Evolutionary conservation across 2,113 vertebrate species (phyloP), one percentile per base, ranked within the genome.

Genomic region (Alosa alosa): DNA sequence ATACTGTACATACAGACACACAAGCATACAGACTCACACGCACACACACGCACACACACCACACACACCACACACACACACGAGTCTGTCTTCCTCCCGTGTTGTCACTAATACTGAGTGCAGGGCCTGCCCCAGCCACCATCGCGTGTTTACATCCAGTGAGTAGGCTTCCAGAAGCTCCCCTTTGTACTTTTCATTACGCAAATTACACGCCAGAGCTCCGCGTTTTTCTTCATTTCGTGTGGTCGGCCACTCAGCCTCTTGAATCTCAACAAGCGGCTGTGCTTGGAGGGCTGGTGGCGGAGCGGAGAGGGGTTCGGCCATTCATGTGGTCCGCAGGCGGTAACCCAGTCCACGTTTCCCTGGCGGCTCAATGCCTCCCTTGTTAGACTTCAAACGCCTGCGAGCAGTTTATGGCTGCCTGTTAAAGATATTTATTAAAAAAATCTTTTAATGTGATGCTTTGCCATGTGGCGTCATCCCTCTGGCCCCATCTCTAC

Each of bases 291-390:
- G 15, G 72, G 72, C 72, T 78, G 72, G 72, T 5, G 72, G 31
- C 3, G 64, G 82, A 17, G 18, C 3, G 49, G 10, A 22, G 39
- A 45, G 81, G 25, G 81, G 87, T 84, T 2, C 20, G 45, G 39
- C 81, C 86, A 83, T 87, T 90, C 81, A 90, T 90, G 87, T 90
- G 87, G 89, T 87, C 83, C 36, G 81, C 84, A 39, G 36, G 68
- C 72, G 84, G 55, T 36, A 39, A 75, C 87, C 68, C 86, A 50
- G 57, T 86, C 72, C 87, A 78, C 72, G 36, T 39, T 78, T 82
- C 50, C 47, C 57, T 47, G 68, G 45, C 87, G 83, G 81, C 85
- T 88, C 86, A 88, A 83, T 87, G 87, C 86, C 81, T 84, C 89
- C 83, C 86, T 88, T 88, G 86, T 88, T 87, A 52, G 84, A 18